Base-by-base conservation (phyloP, 53 echinoderm and acorn worm genomes). In the Echinometra lucunter region DNA sequence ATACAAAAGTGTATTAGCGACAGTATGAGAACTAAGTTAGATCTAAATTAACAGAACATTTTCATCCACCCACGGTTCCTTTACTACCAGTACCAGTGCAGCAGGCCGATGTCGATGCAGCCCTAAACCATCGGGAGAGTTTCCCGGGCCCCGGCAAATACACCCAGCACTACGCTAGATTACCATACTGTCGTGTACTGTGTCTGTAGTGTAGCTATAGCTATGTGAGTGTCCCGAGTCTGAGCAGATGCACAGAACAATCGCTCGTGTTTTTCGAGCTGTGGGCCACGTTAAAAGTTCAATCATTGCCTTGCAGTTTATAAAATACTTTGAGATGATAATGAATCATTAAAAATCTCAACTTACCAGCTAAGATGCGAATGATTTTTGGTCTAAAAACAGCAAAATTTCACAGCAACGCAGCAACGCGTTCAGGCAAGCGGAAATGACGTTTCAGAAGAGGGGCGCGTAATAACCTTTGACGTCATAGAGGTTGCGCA, bases 401-500 rank as follows among this genome's bases (percentile, higher is more conserved):
- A 49, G 85, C 81, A n/a, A 42, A 85, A 85, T 85, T 85, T 49
- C n/a, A 27, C 85, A 12, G 47, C 85, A 27, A 9, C 85, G 85
- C 85, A n/a, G n/a, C n/a, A n/a, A n/a, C 49, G 85, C 85, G 85
- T 85, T 85, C 21, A 15, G 44, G 1, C 45, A 85, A 5, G 60
- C 89, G 89, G 89, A 89, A 35, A 37, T 89, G 89, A 89, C 89
- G 89, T 63, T 60, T 60, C 30, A 4, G 18, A 16, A 37, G 57
- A 60, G 45, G 19, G 89, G 89, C 89, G 89, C 89, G 89, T 89
- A 89, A 23, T 19, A 89, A 58, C 40, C 60, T 11, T 35, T 89
- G 89, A 89, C 89, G 89, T 89, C 89, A 89, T 58, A 58, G 37
- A 49, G 37, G 58, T 89, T 58, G 17, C 44, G 58, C 23, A 89